These are phyloP conservation scores for Xerus rutilus DNA, from an alignment of 2,797 vertebrate species.

Conservation along the genomic window DNA sequence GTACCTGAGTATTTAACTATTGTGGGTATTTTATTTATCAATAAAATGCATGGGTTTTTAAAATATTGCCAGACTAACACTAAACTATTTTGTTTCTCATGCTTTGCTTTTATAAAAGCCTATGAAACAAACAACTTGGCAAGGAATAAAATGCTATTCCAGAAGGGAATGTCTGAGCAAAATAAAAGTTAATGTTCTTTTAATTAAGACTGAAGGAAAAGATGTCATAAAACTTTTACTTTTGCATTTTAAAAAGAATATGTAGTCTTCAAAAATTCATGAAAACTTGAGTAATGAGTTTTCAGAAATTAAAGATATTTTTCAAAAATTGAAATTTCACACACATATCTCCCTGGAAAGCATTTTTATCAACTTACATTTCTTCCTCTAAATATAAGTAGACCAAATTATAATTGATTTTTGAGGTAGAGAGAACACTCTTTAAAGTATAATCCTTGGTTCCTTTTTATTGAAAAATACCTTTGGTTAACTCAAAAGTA, in stretches of 20 bases:
- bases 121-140: conserved; percentile 17
- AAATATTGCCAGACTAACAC: background rate
- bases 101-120: conserved; percentile 61
- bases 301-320: conserved; percentile 21
- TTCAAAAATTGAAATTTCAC: conserved; percentile 61
- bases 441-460: background rate
- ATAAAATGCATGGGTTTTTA: conserved; percentile 20
- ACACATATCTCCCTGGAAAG: conserved; percentile 32
- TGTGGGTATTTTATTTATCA: background rate
- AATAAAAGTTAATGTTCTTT: conserved; percentile 70
- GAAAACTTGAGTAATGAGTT: conserved; percentile 63
- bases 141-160: conserved; percentile 50
- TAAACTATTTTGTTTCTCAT: conserved; percentile 10
- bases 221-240: conserved; percentile 49
- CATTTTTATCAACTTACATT: background rate
- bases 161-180: background rate
- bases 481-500: background rate
- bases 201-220: conserved; percentile 53
- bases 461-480: conserved; percentile 34
- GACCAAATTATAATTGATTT: conserved; percentile 60
- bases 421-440: background rate
- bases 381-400: conserved; percentile 14
- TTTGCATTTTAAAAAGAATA: conserved; percentile 60
- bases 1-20: background rate
- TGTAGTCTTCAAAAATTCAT: conserved; percentile 45